These are phyloP conservation scores for Rhea pennata DNA, from an alignment of 2,113 vertebrate genomes.

Conservation along the genomic window DNA sequence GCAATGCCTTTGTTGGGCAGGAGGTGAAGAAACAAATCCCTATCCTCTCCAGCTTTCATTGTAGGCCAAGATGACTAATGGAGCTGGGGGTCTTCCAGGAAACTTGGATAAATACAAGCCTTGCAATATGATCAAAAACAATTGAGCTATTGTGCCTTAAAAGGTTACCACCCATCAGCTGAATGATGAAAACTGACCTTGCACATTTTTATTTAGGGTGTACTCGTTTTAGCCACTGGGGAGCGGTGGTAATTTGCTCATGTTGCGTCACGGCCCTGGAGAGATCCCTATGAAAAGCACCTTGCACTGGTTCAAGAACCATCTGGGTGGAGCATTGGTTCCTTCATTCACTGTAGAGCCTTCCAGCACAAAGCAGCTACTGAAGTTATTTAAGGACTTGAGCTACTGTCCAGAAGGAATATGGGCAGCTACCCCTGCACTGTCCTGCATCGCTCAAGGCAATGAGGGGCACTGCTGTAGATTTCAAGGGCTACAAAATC, in stretches of 20 bases:
- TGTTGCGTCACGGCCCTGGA: neutral
- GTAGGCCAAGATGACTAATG: accelerated
- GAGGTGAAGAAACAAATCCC: neutral
- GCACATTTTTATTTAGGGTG: accelerated
- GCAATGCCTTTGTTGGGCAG: neutral
- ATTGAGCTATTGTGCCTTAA: neutral
- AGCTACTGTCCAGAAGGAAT: neutral
- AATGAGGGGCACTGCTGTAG: neutral
- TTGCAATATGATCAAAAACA: neutral
- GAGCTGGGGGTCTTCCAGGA: neutral
- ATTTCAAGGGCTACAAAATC: too few species aligned
- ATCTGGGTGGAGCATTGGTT: neutral
- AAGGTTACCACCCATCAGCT: neutral
- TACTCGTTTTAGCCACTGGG: neutral
- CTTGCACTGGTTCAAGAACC: neutral
- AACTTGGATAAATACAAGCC: neutral
- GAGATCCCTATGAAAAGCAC: neutral
- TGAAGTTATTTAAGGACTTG: neutral
- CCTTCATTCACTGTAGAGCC: neutral
- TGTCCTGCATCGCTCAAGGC: accelerated
- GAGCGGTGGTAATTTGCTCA: neutral
- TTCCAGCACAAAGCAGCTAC: neutral
- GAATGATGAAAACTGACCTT: neutral
- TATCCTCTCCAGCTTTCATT: neutral
- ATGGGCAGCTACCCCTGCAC: neutral